A percentile compares a stretch with the other conserved stretches of the same genome.
Evolutionary conservation across 2,797 vertebrate genomes (phyloP).

Genomic region (Tolypeutes matacus): DNA sequence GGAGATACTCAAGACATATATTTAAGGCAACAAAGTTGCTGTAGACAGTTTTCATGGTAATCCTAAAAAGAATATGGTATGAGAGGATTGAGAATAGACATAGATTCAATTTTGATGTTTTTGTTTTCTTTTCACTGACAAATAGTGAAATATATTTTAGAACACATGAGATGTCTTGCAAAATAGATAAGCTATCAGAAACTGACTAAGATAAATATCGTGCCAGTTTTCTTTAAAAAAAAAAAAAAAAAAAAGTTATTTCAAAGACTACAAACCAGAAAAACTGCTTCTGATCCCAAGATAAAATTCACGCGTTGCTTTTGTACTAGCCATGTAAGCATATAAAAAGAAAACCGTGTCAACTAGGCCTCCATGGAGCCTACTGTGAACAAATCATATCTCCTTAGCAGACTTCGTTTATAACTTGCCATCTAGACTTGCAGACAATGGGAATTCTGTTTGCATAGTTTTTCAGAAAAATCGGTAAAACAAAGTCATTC

Average conservation of each 20-base stretch:
- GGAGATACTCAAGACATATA: neutral
- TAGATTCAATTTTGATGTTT: neutral
- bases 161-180: neutral
- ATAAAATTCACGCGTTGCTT: neutral
- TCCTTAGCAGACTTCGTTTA: neutral
- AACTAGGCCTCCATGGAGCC: too few relatives aligned
- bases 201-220: neutral
- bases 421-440: slow-evolving; percentile 2
- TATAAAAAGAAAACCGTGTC: neutral
- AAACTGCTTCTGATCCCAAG: neutral
- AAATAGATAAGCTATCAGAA: neutral
- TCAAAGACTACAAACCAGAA: neutral
- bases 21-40: slow-evolving; percentile 38
- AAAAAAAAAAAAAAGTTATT: neutral
- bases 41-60: neutral
- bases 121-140: slow-evolving; percentile 47
- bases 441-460: neutral
- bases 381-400: neutral
- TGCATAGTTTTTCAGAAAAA: neutral
- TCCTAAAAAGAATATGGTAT: neutral
- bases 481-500: neutral
- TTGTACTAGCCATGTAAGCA: neutral
- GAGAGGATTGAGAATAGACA: neutral
- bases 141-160: slow-evolving; percentile 14
- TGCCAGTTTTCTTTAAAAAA: neutral